Conservation (phyloP, 2,888 invertebrate genomes). For the Campoletis raptor region DNA sequence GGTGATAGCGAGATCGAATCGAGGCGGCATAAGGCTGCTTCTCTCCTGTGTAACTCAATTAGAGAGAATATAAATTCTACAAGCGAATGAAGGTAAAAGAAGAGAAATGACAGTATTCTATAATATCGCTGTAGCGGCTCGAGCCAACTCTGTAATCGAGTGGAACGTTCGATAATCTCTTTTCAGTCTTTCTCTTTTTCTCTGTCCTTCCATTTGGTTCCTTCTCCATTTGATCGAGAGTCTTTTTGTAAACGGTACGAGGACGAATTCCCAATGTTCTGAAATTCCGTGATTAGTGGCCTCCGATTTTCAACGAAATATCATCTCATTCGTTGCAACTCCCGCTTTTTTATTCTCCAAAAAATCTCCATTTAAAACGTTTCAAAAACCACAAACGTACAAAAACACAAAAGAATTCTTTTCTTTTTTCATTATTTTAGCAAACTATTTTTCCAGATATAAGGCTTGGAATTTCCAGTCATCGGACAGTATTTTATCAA, state of each 20-base stretch:
- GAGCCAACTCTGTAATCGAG: slow-evolving; percentile 62
- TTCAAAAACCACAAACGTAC: neutral
- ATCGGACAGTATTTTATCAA: neutral
- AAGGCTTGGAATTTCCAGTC: neutral
- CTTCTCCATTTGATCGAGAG: slow-evolving; percentile 46
- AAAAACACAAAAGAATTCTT: neutral
- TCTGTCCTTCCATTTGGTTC: slow-evolving; percentile 10
- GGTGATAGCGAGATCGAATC: slow-evolving; percentile 52
- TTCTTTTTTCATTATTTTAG: neutral
- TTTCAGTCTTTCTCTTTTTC: slow-evolving; percentile 45
- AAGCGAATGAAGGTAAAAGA: slow-evolving; percentile 40
- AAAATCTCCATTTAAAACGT: neutral
- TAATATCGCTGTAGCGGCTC: slow-evolving; percentile 55
- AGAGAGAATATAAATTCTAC: slow-evolving; percentile 67
- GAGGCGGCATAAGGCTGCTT: slow-evolving; percentile 53
- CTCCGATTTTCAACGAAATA: slow-evolving; percentile 45
- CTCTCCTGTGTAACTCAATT: slow-evolving; percentile 69
- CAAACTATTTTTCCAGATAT: neutral
- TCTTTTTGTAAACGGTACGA: neutral
- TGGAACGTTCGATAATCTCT: slow-evolving; percentile 61
- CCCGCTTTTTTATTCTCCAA: neutral
- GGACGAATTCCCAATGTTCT: slow-evolving; percentile 21
- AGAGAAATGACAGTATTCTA: slow-evolving; percentile 37
- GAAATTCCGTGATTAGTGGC: slow-evolving; percentile 50
- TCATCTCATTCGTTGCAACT: slow-evolving; percentile 33